A percentile compares a stretch with the other conserved stretches of the same genome.
Conservation (phyloP, 2,797 vertebrate species). For the Sebastes paucispinis region DNA sequence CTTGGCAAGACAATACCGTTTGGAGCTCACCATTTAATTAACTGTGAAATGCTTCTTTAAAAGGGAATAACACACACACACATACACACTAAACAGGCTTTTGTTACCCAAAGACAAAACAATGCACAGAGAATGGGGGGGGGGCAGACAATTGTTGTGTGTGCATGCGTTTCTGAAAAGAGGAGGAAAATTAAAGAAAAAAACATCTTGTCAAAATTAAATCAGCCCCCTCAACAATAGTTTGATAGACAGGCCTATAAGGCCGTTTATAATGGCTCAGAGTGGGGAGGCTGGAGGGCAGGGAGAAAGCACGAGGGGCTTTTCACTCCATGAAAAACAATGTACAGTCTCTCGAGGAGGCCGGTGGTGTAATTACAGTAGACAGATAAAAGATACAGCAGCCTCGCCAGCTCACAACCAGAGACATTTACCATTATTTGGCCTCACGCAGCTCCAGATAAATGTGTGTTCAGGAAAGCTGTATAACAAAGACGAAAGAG, state of each 20-base stretch:
- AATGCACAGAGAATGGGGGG: constrained; percentile 8
- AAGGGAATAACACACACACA: constrained; percentile 24
- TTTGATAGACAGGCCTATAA: constrained; percentile 54
- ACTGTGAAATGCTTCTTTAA: constrained; percentile 61
- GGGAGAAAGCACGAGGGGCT: constrained; percentile 5
- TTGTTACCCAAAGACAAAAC: constrained; percentile 66
- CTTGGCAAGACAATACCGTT: constrained; percentile 41
- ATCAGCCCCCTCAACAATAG: constrained; percentile 57
- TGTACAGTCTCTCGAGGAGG: constrained; percentile 5
- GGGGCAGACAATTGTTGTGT: constrained; percentile 30
- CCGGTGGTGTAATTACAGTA: constrained; percentile 54
- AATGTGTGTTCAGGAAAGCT: constrained; percentile 12
- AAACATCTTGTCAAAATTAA: constrained; percentile 55
- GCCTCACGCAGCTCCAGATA: neutral
- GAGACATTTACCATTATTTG: neutral
- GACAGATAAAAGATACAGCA: constrained; percentile 28
- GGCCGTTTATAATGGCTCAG: constrained; percentile 31
- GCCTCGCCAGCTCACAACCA: neutral
- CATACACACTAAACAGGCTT: constrained; percentile 35
- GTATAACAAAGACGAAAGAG: neutral
- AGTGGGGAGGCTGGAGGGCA: constrained; percentile 5
- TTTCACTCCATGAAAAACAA: constrained; percentile 45
- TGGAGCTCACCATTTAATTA: constrained; percentile 74
- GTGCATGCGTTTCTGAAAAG: constrained; percentile 39
- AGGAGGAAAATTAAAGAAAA: constrained; percentile 27